These are phyloP conservation scores for Cataglyphis altisquamis DNA, from an alignment of 2,888 invertebrate species.

Conservation along the genomic window DNA sequence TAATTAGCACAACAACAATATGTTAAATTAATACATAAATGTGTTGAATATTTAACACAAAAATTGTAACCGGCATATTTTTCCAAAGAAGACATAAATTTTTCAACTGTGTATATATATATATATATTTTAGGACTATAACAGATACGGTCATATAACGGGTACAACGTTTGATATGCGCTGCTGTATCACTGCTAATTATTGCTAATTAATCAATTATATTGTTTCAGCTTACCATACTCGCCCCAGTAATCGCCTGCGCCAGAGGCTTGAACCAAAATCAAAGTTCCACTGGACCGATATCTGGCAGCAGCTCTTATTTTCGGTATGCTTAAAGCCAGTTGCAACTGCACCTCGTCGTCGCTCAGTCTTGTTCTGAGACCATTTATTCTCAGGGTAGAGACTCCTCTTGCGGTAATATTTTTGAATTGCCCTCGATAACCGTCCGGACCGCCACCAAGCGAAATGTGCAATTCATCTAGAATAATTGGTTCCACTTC, in stretches of 20 bases:
- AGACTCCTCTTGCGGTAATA: slow-evolving; percentile 93
- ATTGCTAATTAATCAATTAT: slow-evolving; percentile 19
- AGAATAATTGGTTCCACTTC: slow-evolving; percentile 93
- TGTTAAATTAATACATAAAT: too few species aligned
- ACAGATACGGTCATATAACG: too few species aligned
- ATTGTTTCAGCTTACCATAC: slow-evolving; percentile 88
- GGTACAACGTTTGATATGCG: not conserved
- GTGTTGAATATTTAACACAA: too few species aligned
- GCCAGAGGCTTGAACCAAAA: slow-evolving; percentile 93
- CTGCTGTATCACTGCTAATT: not conserved
- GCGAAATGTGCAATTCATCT: slow-evolving; percentile 93
- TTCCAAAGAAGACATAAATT: too few species aligned
- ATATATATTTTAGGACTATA: not conserved
- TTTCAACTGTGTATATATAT: too few species aligned
- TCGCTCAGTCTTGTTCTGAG: slow-evolving; percentile 89
- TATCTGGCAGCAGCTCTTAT: slow-evolving; percentile 93
- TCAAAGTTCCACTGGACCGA: slow-evolving; percentile 92
- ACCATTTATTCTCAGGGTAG: slow-evolving; percentile 92
- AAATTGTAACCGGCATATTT: too few species aligned
- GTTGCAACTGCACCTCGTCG: slow-evolving; percentile 93
- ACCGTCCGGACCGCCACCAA: slow-evolving; percentile 94
- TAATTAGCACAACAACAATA: too few species aligned
- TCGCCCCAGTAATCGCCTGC: slow-evolving; percentile 97
- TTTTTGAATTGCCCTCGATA: slow-evolving; percentile 93
- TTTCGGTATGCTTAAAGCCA: slow-evolving; percentile 93